Conservation (phyloP, 2,888 invertebrate species). For the Caenorhabditis panamensis region DNA sequence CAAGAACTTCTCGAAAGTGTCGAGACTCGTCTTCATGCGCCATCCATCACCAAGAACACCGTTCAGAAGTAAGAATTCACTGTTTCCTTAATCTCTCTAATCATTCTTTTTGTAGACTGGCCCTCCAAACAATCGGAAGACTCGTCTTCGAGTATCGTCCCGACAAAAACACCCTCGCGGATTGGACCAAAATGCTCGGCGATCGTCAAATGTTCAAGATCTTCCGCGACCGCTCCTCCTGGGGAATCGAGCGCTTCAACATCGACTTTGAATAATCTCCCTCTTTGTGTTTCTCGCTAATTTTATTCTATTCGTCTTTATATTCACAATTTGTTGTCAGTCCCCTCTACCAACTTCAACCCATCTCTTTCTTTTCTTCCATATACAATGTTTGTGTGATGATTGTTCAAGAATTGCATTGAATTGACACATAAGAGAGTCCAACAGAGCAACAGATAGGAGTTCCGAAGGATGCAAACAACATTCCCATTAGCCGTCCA, state of each 20-base stretch:
- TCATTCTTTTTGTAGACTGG: conserved; percentile 23
- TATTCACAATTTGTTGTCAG: conserved; percentile 44
- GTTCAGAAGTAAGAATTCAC: conserved; percentile 19
- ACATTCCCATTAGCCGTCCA: too few species aligned
- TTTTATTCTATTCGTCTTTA: conserved; percentile 16
- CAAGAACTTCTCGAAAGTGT: conserved; percentile 49
- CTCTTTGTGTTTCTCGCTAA: background rate
- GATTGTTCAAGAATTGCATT: conserved; percentile 1
- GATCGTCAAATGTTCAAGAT: conserved; percentile 50
- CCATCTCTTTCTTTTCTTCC: conserved; percentile 5
- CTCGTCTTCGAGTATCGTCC: conserved; percentile 49
- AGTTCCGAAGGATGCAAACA: conserved; percentile 3
- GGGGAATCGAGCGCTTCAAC: conserved; percentile 45
- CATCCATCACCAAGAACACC: conserved; percentile 46
- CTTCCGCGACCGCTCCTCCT: conserved; percentile 49
- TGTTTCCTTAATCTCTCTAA: too few species aligned
- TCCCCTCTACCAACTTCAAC: background rate
- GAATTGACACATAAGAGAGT: too few species aligned
- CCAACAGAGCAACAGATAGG: too few species aligned
- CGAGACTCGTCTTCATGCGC: conserved; percentile 61
- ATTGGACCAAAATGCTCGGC: conserved; percentile 54
- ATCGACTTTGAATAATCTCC: conserved; percentile 46
- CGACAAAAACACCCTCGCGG: conserved; percentile 29
- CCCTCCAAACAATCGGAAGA: conserved; percentile 58
- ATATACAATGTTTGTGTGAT: conserved; percentile 18